Evolutionary conservation across 1,140 invertebrate species (phyloP).

Genomic region (Drosophila leontia): DNA sequence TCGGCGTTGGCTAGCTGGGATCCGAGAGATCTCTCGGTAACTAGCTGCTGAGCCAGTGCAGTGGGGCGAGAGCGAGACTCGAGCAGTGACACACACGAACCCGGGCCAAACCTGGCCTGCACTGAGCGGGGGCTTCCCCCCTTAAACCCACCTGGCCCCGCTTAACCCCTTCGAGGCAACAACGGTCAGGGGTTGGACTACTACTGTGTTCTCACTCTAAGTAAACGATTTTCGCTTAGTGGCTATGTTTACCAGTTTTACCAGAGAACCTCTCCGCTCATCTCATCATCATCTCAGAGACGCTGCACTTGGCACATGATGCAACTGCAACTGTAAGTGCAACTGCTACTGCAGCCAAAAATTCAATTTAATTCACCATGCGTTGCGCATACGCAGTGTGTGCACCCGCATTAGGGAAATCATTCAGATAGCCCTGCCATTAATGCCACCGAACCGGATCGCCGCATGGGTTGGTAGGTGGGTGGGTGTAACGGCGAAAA

Average conservation of each 20-base stretch:
- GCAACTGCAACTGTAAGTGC: slow-evolving; percentile 26
- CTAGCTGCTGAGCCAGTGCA: slow-evolving; percentile 32
- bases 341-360: background rate
- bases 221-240: slow-evolving; percentile 43
- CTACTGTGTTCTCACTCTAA: slow-evolving; percentile 59
- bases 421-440: slow-evolving; percentile 6
- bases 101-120: slow-evolving; percentile 5
- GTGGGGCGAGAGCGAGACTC: slow-evolving; percentile 26
- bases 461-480: background rate
- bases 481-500: slow-evolving; percentile 18
- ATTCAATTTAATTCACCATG: slow-evolving; percentile 17
- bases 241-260: background rate
- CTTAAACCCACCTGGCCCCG: background rate
- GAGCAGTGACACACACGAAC: slow-evolving; percentile 29
- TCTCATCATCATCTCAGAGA: background rate
- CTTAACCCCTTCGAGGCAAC: background rate
- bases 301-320: slow-evolving; percentile 26
- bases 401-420: slow-evolving; percentile 3
- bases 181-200: slow-evolving; percentile 64
- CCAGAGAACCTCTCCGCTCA: background rate
- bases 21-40: slow-evolving; percentile 45
- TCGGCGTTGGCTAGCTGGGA: slow-evolving; percentile 43
- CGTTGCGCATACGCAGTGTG: slow-evolving; percentile 52
- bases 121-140: slow-evolving; percentile 4
- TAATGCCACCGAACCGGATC: slow-evolving; percentile 26